Base-by-base conservation (phyloP, 2,113 vertebrate species). In the Trematocara macrostoma region DNA sequence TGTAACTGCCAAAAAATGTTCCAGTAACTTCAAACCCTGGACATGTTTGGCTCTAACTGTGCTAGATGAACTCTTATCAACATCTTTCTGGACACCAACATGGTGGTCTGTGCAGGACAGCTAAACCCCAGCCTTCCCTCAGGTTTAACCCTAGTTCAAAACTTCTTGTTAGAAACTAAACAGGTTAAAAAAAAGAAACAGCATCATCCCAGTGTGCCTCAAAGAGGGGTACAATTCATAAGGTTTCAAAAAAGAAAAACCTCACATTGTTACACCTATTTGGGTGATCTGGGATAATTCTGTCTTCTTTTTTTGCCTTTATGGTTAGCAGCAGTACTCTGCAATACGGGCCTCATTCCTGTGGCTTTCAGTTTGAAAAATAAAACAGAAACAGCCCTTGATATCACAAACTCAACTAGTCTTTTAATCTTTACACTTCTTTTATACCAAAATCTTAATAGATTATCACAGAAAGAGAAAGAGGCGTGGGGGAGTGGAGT, bases 281-380 rank as follows among this genome's bases (percentile, higher is more conserved):
- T 78, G n/a, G 55, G 53, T 49, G 42, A 5, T 20, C 83, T 69
- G 78, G 79, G 85, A 89, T 87, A 31, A 83, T 29, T 59, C 42
- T 56, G 71, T 51, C 83, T 12, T 95, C 29, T 71, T 87, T 84
- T 18, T 80, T 45, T 18, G 47, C 85, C 52, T 81, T 90, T 47
- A 81, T 23, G 67, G 85, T 97, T 96, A 96, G 96, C 97, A 98
- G 97, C 97, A 97, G 97, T 96, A 97, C 96, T 97, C 96, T 97
- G 97, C 97, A 96, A 96, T 96, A 64, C 82, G 94, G 94, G 94
- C 91, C 88, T 88, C 56, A 86, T 93, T 94, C 88, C 91, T 92
- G 94, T 91, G 87, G 81, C 91, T 93, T 94, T 94, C 81, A 79
- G 61, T 91, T 94, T 91, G 89, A 94, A 95, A 94, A 93, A 92